A percentile compares a stretch with the other conserved stretches of the same genome.
These are phyloP conservation scores for Rutilus rutilus DNA, from an alignment of 2,113 vertebrate species.

Conservation along the genomic window DNA sequence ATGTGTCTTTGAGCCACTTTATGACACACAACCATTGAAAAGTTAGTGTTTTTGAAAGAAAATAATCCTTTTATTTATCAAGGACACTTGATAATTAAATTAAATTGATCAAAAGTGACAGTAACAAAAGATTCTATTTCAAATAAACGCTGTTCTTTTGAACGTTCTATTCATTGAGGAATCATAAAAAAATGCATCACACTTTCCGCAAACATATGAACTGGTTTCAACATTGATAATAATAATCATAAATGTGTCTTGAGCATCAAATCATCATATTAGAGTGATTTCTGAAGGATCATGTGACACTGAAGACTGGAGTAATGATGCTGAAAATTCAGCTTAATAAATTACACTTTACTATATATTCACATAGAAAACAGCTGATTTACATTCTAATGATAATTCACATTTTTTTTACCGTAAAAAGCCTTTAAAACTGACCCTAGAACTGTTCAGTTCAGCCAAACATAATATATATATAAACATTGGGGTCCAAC, in stretches of 20 bases:
- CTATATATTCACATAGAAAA: neutral
- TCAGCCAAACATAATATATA: no score
- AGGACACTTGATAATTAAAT: neutral
- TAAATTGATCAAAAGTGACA: neutral
- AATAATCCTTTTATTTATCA: neutral
- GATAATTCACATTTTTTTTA: neutral
- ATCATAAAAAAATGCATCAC: neutral
- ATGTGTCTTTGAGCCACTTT: neutral
- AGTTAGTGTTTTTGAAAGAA: neutral
- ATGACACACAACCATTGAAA: neutral
- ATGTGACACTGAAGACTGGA: neutral
- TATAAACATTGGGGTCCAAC: no score
- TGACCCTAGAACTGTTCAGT: no score
- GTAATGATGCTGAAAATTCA: neutral
- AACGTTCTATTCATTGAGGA: neutral
- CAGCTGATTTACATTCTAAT: rapidly evolving
- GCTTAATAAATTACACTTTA: neutral
- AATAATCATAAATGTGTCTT: neutral
- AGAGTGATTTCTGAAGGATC: neutral
- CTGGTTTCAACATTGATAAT: neutral
- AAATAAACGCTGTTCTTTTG: neutral
- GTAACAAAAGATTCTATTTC: neutral
- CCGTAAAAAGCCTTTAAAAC: neutral
- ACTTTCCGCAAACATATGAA: neutral
- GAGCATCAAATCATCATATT: neutral